Percentiles rank a stretch among this genome's conserved stretches.
Evolutionary conservation across 2,888 invertebrate genomes (phyloP).

Genomic region (Teinopalpus imperialis): DNA sequence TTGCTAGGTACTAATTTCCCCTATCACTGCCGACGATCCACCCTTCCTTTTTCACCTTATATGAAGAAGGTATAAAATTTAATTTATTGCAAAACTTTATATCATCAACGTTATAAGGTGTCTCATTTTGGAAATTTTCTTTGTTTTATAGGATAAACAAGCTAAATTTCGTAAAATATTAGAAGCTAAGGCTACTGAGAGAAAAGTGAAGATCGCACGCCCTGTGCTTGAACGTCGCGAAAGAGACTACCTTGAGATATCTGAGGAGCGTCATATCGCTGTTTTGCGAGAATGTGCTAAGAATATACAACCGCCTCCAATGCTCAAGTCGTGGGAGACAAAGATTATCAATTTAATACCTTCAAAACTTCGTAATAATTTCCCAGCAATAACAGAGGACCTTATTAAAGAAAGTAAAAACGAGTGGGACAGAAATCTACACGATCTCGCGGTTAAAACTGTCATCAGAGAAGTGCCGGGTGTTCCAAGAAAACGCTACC

Average conservation of each 20-base stretch:
- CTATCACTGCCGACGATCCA: too few relatives aligned
- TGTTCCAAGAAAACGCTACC: constrained; percentile 67
- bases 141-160: constrained; percentile 65
- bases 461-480: constrained; percentile 83
- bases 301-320: constrained; percentile 81
- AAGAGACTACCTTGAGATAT: constrained; percentile 68
- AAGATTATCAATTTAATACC: constrained; percentile 83
- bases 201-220: constrained; percentile 60
- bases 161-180: constrained; percentile 62
- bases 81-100: too few relatives aligned
- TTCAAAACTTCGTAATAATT: constrained; percentile 76
- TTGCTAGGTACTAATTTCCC: too few relatives aligned
- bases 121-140: too few relatives aligned
- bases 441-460: constrained; percentile 84
- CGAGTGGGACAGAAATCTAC: constrained; percentile 83
- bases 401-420: constrained; percentile 80
- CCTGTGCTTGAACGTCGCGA: constrained; percentile 56
- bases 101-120: too few relatives aligned
- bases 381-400: constrained; percentile 73
- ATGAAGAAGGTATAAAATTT: too few relatives aligned
- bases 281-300: constrained; percentile 81
- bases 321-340: constrained; percentile 83
- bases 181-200: constrained; percentile 60
- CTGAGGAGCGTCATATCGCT: constrained; percentile 76
- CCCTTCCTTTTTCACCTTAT: too few relatives aligned